phyloP scores from a whole-genome alignment of 2,888 invertebrate genomes.

The Toxonevra muliebris region DNA sequence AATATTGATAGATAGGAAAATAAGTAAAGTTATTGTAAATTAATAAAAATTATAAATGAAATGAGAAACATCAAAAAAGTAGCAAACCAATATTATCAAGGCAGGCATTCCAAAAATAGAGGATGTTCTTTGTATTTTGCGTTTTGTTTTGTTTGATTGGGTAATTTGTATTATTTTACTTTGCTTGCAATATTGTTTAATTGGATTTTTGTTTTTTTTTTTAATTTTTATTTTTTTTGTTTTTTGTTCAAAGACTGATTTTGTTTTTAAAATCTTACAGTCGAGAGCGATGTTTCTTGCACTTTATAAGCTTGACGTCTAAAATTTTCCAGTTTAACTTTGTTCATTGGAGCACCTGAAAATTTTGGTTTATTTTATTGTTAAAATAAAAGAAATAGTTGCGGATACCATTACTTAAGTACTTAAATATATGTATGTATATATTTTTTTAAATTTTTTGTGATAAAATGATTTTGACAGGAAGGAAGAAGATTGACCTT shows the following conservation, averaged over 20 bases:
- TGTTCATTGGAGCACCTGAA: constrained; percentile 84
- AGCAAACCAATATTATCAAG: constrained; percentile 49
- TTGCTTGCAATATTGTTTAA: not conserved
- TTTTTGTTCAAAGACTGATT: constrained; percentile 32
- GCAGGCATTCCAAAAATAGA: constrained; percentile 46
- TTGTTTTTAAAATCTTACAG: constrained; percentile 71
- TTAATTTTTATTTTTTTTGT: constrained; percentile 24
- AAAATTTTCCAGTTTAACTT: constrained; percentile 82
- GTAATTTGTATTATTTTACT: constrained; percentile 18
- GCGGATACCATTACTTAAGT: too few relatives aligned
- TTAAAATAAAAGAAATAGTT: too few relatives aligned
- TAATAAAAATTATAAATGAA: not conserved
- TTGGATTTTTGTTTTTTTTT: constrained; percentile 13
- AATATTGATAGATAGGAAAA: not conserved
- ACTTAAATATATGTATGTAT: too few relatives aligned
- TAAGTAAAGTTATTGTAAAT: not conserved
- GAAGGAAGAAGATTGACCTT: too few relatives aligned
- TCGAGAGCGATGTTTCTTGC: constrained; percentile 81
- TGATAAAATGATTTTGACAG: too few relatives aligned
- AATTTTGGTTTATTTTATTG: constrained; percentile 41
- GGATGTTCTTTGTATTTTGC: constrained; percentile 22
- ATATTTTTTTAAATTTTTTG: too few relatives aligned
- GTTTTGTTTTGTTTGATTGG: constrained; percentile 23
- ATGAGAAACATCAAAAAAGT: constrained; percentile 41
- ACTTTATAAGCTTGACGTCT: constrained; percentile 76